These are phyloP conservation scores for Tipula unca DNA, from an alignment of 2,888 invertebrate genomes.

Conservation along the genomic window DNA sequence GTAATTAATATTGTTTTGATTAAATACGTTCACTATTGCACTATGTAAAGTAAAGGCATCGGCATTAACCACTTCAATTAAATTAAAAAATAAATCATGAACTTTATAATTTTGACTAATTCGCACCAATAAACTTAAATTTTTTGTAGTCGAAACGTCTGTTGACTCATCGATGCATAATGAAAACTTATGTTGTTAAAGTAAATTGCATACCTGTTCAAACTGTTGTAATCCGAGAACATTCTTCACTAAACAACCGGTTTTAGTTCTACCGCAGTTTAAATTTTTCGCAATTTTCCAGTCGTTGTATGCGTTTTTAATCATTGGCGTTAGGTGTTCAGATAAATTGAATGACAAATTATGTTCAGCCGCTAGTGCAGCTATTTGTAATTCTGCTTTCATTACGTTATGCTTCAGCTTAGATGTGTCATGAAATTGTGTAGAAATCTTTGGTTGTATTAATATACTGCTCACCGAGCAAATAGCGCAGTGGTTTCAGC, in stretches of 20 bases:
- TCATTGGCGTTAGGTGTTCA: too few species aligned
- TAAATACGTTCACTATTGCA: neutral
- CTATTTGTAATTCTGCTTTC: neutral
- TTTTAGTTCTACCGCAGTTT: neutral
- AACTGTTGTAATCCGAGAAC: neutral
- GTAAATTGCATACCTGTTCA: neutral
- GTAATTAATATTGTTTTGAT: neutral
- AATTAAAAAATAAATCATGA: neutral
- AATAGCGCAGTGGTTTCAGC: too few species aligned
- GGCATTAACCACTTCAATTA: too few species aligned
- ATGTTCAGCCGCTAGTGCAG: too few species aligned
- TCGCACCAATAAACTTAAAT: neutral
- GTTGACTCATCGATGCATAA: too few species aligned
- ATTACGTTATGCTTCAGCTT: neutral
- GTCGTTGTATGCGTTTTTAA: too few species aligned
- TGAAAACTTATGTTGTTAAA: too few species aligned
- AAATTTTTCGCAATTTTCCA: slow-evolving; percentile 3
- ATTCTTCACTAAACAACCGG: neutral
- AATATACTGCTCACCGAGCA: too few species aligned
- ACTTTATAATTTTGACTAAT: neutral
- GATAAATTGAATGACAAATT: too few species aligned
- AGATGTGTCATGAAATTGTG: neutral
- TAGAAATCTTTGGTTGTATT: neutral
- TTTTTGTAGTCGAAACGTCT: neutral
- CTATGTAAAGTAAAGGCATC: neutral